A percentile compares a stretch with the other conserved stretches of the same genome.
phyloP scores from a whole-genome alignment of 2,888 invertebrate genomes.

The Eupithecia centaureata region DNA sequence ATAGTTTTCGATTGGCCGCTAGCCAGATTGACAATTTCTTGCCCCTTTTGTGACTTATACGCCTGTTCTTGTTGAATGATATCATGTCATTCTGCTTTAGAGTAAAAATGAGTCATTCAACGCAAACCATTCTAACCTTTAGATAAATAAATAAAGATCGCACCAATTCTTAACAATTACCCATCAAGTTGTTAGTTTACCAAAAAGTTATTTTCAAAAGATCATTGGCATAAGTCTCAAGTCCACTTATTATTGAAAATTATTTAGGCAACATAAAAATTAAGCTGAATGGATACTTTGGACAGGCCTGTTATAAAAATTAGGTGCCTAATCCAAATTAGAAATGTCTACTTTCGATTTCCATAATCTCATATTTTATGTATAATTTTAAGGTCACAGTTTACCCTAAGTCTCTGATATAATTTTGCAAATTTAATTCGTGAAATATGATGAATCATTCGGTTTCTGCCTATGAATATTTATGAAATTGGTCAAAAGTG shows the following conservation, averaged over 20 bases:
- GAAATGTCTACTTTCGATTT: constrained; percentile 23
- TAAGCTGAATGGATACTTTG: neutral
- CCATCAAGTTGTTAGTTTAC: neutral
- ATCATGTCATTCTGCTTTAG: neutral
- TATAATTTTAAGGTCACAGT: constrained; percentile 8
- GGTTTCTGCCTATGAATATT: neutral
- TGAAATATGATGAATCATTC: neutral
- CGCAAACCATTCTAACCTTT: neutral
- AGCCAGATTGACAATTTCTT: constrained; percentile 7
- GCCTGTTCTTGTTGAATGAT: neutral
- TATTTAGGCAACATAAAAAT: constrained; percentile 1
- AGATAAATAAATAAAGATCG: neutral
- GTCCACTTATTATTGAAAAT: neutral
- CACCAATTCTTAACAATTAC: neutral
- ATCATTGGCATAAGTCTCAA: neutral
- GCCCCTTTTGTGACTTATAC: neutral
- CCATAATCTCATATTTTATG: constrained; percentile 15
- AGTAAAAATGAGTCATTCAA: neutral
- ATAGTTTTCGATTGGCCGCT: neutral
- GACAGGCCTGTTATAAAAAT: constrained; percentile 18
- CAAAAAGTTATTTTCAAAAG: neutral
- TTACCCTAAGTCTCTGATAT: neutral
- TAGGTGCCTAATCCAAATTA: constrained; percentile 19
- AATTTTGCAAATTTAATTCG: constrained; percentile 1
- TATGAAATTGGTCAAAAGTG: neutral